Conservation (phyloP, 2,113 vertebrate species). For the Antigone vipio region DNA sequence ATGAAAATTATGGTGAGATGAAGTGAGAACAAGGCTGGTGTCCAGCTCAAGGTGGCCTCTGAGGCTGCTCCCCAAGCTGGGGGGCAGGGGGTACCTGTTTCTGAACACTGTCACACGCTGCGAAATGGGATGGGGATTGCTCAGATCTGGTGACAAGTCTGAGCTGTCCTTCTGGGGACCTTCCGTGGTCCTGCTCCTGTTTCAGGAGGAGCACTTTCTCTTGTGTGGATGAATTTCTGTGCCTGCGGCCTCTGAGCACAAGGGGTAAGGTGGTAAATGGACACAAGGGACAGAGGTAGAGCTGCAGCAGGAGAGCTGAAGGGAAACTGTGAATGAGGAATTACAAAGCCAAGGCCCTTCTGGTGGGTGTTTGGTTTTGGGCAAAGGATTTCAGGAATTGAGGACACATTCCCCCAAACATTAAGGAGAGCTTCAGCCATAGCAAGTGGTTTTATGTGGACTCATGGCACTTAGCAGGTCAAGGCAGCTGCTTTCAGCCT, state of each 20-base stretch:
- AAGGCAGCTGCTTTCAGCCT: neutral
- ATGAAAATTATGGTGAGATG: neutral
- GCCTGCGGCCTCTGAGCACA: neutral
- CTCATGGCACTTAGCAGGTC: neutral
- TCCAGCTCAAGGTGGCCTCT: neutral
- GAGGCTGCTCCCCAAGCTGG: neutral
- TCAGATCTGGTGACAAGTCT: neutral
- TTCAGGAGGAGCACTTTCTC: neutral
- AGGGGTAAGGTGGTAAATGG: neutral
- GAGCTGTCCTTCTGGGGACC: neutral
- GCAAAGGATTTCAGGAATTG: neutral
- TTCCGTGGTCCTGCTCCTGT: accelerated
- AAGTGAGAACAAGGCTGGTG: neutral
- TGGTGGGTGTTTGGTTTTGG: neutral
- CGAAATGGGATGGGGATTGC: neutral
- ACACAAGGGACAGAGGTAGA: neutral
- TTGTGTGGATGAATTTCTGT: neutral
- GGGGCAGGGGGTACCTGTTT: neutral
- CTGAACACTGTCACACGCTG: neutral
- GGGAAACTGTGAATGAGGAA: neutral
- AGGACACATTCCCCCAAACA: neutral
- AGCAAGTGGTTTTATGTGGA: neutral
- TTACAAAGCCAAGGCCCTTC: neutral
- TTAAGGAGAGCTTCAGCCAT: neutral
- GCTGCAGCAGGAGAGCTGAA: neutral